Conservation (phyloP, 2,797 vertebrate genomes). For the Poecilia picta region DNA sequence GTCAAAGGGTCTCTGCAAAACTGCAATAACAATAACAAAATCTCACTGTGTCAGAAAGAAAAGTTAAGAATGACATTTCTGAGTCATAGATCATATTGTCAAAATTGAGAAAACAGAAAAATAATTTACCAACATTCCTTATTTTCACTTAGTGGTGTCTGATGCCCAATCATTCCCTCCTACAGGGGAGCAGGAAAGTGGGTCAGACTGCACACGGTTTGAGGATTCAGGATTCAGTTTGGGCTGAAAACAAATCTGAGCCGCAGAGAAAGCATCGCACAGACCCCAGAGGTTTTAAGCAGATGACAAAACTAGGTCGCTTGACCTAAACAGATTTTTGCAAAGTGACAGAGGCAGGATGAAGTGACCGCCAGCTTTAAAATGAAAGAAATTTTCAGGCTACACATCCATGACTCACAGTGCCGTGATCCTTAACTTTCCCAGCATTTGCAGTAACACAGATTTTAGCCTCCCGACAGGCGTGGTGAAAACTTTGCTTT, state of each 20-base stretch:
- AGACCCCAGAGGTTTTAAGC: neutral
- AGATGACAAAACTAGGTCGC: conserved; percentile 4
- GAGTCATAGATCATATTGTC: neutral
- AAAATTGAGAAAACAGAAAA: neutral
- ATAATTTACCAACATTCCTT: neutral
- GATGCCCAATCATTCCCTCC: neutral
- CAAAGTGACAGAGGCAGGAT: neutral
- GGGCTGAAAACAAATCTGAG: neutral
- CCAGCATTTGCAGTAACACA: neutral
- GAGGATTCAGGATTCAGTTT: neutral
- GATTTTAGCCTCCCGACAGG: neutral
- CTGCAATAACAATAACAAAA: neutral
- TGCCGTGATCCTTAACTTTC: neutral
- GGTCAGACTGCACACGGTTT: neutral
- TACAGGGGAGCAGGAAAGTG: neutral
- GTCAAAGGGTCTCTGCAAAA: neutral
- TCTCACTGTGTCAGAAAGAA: neutral
- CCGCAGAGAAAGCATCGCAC: neutral
- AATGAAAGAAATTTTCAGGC: neutral
- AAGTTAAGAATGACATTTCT: neutral
- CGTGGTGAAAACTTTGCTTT: neutral
- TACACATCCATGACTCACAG: neutral
- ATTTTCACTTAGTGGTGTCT: neutral
- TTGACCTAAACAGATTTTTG: neutral
- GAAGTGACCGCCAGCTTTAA: neutral